Conservation (phyloP, 2,888 invertebrate species). For the Ochropleura plecta region DNA sequence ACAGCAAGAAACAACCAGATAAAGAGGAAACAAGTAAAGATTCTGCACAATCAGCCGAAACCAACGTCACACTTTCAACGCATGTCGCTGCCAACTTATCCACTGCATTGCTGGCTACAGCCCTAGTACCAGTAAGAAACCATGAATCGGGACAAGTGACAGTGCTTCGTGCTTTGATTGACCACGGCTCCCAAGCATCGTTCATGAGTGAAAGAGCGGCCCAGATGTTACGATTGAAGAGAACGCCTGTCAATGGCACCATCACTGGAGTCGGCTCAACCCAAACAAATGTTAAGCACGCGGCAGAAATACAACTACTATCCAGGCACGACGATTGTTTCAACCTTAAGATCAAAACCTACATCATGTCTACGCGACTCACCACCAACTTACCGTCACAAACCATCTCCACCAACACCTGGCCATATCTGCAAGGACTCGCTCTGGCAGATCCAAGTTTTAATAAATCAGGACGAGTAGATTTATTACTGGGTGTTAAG, state of each 20-base stretch:
- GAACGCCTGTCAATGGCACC: constrained; percentile 30
- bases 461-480: constrained; percentile 46
- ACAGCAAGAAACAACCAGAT: not conserved
- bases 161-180: constrained; percentile 40
- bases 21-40: not conserved
- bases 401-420: constrained; percentile 34
- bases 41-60: constrained; percentile 1
- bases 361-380: constrained; percentile 49
- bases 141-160: constrained; percentile 7
- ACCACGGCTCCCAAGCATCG: constrained; percentile 52
- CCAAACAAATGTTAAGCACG: constrained; percentile 31
- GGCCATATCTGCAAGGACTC: constrained; percentile 22
- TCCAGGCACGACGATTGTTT: not conserved
- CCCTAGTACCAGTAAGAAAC: constrained; percentile 22
- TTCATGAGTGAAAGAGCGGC: constrained; percentile 53
- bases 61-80: constrained; percentile 4
- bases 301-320: constrained; percentile 33
- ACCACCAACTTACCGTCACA: constrained; percentile 46
- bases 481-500: no score
- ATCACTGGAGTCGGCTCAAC: constrained; percentile 42
- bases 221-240: constrained; percentile 38
- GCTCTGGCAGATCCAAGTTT: constrained; percentile 41
- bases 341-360: constrained; percentile 36
- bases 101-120: constrained; percentile 41
- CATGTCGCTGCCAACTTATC: constrained; percentile 13